phyloP scores from a whole-genome alignment of 2,888 invertebrate species.

The Cremastinae sp. region DNA sequence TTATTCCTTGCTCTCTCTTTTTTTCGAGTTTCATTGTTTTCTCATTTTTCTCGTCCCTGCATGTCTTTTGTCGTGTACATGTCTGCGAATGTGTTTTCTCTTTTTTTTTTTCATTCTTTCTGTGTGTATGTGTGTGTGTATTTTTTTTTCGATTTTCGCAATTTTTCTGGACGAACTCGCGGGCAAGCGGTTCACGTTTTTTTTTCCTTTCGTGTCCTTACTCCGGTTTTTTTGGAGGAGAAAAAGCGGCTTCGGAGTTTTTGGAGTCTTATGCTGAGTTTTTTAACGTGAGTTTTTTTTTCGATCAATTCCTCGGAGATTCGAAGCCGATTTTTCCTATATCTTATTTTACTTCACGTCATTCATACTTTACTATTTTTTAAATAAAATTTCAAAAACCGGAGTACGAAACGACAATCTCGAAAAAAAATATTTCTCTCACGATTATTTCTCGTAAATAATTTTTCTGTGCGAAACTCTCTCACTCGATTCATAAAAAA shows the following conservation, averaged over 20 bases:
- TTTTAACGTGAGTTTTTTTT: not conserved
- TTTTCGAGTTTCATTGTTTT: slow-evolving; percentile 35
- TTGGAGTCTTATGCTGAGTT: not conserved
- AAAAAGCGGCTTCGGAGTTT: not conserved
- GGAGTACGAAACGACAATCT: no score
- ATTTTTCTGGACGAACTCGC: slow-evolving; percentile 47
- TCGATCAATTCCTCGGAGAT: not conserved
- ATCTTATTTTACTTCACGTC: not conserved
- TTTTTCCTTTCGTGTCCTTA: slow-evolving; percentile 31
- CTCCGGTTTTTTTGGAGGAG: slow-evolving; percentile 15
- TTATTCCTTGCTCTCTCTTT: slow-evolving; percentile 29
- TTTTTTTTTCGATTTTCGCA: slow-evolving; percentile 15
- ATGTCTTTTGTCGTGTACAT: slow-evolving; percentile 33
- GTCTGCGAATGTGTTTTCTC: slow-evolving; percentile 54
- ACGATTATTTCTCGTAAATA: not conserved
- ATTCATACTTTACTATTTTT: no score
- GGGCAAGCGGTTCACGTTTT: slow-evolving; percentile 56
- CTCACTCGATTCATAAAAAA: slow-evolving; percentile 4
- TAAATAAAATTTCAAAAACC: no score
- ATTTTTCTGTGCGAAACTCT: slow-evolving; percentile 5
- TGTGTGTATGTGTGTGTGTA: slow-evolving; percentile 11
- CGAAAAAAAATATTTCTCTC: slow-evolving; percentile 1
- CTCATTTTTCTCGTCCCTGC: slow-evolving; percentile 3
- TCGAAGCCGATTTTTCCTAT: not conserved
- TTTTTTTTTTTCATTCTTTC: slow-evolving; percentile 2